phyloP scores from a whole-genome alignment of 1,140 invertebrate genomes.

The Drosophila mayri region DNA sequence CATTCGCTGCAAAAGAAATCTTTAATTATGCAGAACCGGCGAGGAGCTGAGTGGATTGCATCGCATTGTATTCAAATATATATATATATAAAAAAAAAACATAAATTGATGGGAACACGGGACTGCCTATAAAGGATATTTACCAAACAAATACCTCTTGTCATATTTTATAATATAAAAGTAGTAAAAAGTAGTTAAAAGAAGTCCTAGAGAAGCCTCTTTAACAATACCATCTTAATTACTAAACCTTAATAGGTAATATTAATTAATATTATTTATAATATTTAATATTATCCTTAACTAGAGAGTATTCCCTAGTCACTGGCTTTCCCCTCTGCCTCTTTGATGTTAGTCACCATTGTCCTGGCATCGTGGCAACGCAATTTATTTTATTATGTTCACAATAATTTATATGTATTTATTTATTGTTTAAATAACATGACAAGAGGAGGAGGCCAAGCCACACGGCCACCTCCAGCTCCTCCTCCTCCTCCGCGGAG shows the following conservation, averaged over 20 bases:
- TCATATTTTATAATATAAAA: not conserved
- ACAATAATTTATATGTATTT: conserved; percentile 64
- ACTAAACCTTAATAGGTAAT: not conserved
- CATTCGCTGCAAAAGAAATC: conserved; percentile 26
- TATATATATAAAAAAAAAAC: no score
- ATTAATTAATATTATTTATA: not conserved
- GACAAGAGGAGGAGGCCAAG: not conserved
- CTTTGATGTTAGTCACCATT: conserved; percentile 5
- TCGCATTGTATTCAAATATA: conserved; percentile 13
- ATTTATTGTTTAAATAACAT: conserved; percentile 71
- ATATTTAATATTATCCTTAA: not conserved
- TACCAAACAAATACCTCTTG: not conserved
- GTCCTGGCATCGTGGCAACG: conserved; percentile 11
- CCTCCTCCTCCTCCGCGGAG: not conserved
- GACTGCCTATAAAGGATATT: not conserved
- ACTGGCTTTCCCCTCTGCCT: not conserved
- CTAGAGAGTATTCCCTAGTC: not conserved
- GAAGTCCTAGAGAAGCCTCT: not conserved
- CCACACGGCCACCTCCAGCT: not conserved
- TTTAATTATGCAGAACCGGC: conserved; percentile 42
- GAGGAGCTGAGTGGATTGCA: conserved; percentile 21
- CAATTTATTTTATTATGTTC: conserved; percentile 63
- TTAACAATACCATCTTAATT: not conserved
- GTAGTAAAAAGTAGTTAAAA: no score
- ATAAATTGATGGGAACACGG: not conserved